Evolutionary conservation across 2,888 invertebrate genomes (phyloP).

Genomic region (Dugesia japonica): DNA sequence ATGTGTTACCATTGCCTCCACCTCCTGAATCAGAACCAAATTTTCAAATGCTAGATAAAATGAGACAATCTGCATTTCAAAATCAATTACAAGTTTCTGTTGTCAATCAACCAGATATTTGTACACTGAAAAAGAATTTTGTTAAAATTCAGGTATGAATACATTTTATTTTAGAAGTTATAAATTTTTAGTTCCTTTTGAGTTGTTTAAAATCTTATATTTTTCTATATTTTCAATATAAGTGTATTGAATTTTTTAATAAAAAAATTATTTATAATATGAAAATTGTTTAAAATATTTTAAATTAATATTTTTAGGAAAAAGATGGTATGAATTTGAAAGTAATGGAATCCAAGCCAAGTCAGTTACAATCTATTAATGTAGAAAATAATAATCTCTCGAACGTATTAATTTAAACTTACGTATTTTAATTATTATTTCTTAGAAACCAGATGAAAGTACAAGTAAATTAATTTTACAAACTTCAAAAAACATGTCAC

Average conservation of each 20-base stretch:
- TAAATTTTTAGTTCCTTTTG: too few relatives aligned
- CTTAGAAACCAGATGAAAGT: background rate
- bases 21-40: background rate
- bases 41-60: background rate
- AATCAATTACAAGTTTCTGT: slow-evolving; percentile 3
- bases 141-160: slow-evolving; percentile 20
- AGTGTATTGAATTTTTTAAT: too few relatives aligned
- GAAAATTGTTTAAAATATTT: too few relatives aligned
- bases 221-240: too few relatives aligned
- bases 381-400: background rate
- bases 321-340: too few relatives aligned
- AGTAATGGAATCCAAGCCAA: background rate
- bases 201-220: too few relatives aligned
- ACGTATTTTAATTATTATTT: too few relatives aligned
- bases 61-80: background rate
- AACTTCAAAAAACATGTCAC: background rate
- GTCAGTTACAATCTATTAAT: background rate
- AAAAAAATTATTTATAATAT: too few relatives aligned
- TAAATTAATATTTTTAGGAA: too few relatives aligned
- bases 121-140: background rate
- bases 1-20: background rate
- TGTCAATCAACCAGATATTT: background rate
- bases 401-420: too few relatives aligned
- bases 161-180: too few relatives aligned
- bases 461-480: background rate